Conservation (phyloP, 2,888 invertebrate species). For the Masnerella sp. region DNA sequence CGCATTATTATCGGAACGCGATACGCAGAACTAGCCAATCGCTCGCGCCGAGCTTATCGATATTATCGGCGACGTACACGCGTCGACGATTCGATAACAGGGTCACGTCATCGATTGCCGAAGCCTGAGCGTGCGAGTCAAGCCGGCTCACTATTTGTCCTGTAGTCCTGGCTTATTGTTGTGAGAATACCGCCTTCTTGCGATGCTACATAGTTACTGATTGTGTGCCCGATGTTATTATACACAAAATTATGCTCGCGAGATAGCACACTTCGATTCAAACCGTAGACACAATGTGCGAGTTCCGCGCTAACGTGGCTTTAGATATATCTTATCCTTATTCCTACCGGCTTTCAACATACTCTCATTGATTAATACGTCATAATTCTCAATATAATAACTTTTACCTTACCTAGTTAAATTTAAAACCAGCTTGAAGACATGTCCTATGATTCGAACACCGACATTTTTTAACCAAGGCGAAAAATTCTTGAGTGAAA, state of each 20-base stretch:
- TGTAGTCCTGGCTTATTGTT: constrained; percentile 30
- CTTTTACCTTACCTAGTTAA: too few species aligned
- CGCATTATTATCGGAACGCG: constrained; percentile 47
- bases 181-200: constrained; percentile 47
- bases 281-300: constrained; percentile 27
- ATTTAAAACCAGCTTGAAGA: too few species aligned
- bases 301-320: constrained; percentile 27
- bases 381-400: too few species aligned
- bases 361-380: constrained; percentile 10
- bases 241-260: constrained; percentile 44
- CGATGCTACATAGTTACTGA: constrained; percentile 35
- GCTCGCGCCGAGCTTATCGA: constrained; percentile 43
- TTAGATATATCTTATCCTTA: constrained; percentile 25
- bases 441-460: too few species aligned
- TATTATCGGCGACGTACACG: constrained; percentile 43
- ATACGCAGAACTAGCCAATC: constrained; percentile 52
- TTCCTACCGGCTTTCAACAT: constrained; percentile 12
- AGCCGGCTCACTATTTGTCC: constrained; percentile 44
- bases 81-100: constrained; percentile 54
- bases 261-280: constrained; percentile 41
- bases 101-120: constrained; percentile 54
- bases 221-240: constrained; percentile 38
- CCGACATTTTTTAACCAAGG: too few species aligned
- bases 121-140: constrained; percentile 28
- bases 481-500: too few species aligned